Base-by-base conservation (phyloP, 2,113 vertebrate genomes). In the Dryoscopus gambensis region DNA sequence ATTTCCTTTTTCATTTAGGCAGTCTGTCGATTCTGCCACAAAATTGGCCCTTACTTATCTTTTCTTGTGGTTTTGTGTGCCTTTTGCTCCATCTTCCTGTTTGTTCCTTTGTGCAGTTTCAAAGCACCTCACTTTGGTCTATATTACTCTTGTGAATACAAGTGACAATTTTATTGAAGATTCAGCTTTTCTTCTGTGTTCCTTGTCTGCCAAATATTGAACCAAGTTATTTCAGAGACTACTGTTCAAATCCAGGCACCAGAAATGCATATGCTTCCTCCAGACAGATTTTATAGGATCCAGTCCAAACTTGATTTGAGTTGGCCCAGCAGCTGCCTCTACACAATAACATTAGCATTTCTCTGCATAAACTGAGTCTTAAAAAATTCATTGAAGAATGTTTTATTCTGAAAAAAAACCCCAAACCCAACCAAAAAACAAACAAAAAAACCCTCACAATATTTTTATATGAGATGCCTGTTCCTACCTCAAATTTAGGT, bases 151-250 rank as follows among this genome's bases (percentile, higher is more conserved):
- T 57, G n/a, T 69, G 82, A 94, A 88, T 74, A 31, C 13, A 37
- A 89, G n/a, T 24, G 35, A 80, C 4, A 59, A 59, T 83, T 90
- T 93, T 93, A 90, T 84, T 90, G 92, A 88, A 88, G 71, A 95
- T 55, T 90, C 92, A 94, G 90, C 88, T 92, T 94, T 90, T 92
- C 37, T 92, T 85, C 81, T 57, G 35, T 75, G 22, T 62, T 85
- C 9, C 10, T 33, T 82, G 49, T 33, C 94, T 95, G 83, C n/a
- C 90, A 94, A 65, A 88, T 88, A 94, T 85, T 39, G 70, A 95
- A 94, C 60, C 30, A 70, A 85, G 59, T 73, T 90, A 86, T 93
- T 95, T 82, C 69, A 56, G 91, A 84, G 40, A 65, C 84, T 79
- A 12, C 62, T 71, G 70, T 87, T 94, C 52, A 75, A 95, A 84